Conservation (phyloP, 1,140 invertebrate species). For the Notospermus geniculatus region DNA sequence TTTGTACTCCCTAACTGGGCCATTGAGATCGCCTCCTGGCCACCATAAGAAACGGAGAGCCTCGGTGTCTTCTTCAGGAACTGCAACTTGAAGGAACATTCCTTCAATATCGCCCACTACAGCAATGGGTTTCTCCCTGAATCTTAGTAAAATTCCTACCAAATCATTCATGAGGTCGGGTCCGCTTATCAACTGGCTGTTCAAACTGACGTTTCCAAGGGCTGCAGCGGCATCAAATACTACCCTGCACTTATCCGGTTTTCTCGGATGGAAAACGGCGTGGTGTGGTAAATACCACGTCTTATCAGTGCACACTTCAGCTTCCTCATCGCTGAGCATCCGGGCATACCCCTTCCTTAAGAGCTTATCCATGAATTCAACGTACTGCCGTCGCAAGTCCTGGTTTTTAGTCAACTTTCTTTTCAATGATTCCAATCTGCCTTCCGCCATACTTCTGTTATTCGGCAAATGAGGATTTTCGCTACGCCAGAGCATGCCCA, state of each 20-base stretch:
- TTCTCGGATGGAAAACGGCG: constrained; percentile 20
- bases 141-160: constrained; percentile 14
- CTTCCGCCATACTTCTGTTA: neutral
- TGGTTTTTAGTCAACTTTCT: neutral
- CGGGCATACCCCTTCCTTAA: neutral
- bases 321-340: neutral
- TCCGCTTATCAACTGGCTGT: constrained; percentile 22
- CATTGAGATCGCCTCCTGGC: neutral
- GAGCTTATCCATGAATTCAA: neutral
- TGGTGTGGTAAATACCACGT: constrained; percentile 28
- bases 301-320: neutral
- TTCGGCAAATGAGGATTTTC: neutral
- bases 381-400: neutral
- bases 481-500: neutral
- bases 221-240: constrained; percentile 22
- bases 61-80: too few relatives aligned
- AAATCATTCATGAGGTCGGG: constrained; percentile 45
- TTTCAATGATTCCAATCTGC: neutral
- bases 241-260: constrained; percentile 25
- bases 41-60: too few relatives aligned
- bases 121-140: too few relatives aligned
- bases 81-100: too few relatives aligned
- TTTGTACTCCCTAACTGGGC: neutral
- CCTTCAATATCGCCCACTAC: too few relatives aligned
- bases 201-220: constrained; percentile 26